phyloP scores from a whole-genome alignment of 2,797 vertebrate species.

The Odontamblyopus rebecca region DNA sequence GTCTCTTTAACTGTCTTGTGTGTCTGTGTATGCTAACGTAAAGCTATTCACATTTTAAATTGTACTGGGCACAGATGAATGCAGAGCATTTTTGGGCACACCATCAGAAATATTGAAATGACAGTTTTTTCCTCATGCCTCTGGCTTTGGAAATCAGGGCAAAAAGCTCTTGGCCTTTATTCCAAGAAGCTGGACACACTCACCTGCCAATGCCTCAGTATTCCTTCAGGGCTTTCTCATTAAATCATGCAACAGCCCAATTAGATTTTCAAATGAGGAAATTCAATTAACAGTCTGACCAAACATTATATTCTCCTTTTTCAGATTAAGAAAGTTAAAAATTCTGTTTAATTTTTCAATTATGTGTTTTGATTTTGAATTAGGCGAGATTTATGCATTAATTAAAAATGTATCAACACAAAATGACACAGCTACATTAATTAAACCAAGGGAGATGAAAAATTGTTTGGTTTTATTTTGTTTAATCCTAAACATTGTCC shows the following conservation, averaged over 20 bases:
- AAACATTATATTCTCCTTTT: not conserved
- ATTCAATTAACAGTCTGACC: slow-evolving; percentile 19
- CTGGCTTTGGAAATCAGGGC: slow-evolving; percentile 36
- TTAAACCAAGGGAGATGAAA: not conserved
- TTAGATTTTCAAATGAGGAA: slow-evolving; percentile 31
- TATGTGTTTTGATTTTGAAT: not conserved
- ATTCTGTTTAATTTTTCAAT: not conserved
- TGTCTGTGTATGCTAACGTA: slow-evolving; percentile 7
- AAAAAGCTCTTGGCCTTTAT: slow-evolving; percentile 42
- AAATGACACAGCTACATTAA: not conserved
- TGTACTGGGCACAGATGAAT: slow-evolving; percentile 17
- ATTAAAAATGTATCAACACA: not conserved
- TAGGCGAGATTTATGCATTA: not conserved
- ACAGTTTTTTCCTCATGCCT: slow-evolving; percentile 30
- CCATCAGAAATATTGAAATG: slow-evolving; percentile 47
- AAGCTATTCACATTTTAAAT: slow-evolving; percentile 35
- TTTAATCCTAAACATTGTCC: slow-evolving; percentile 28
- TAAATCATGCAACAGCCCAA: slow-evolving; percentile 23
- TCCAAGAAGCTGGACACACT: slow-evolving; percentile 41
- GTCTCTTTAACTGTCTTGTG: not conserved
- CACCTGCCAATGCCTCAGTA: slow-evolving; percentile 37
- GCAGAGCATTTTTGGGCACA: slow-evolving; percentile 26
- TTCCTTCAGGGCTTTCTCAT: slow-evolving; percentile 40
- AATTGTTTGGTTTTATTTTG: not conserved
- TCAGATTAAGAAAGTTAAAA: not conserved